A percentile compares a stretch with the other conserved stretches of the same genome.
Conservation (phyloP, 1,140 invertebrate genomes). For the Procambarus clarkii region DNA sequence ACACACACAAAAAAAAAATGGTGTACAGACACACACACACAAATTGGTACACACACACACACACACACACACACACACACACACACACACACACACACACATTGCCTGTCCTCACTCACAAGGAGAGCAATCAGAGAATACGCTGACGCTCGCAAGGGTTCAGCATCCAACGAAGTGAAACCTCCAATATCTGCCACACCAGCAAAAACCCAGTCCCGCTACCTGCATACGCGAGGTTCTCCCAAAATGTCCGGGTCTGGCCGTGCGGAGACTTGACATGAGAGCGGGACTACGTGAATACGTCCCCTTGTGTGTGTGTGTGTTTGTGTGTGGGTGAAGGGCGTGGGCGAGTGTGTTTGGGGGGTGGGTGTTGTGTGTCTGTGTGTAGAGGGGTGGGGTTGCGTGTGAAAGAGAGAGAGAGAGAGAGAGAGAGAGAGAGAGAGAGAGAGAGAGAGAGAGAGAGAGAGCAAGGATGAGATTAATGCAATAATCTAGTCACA, state of each 20-base stretch:
- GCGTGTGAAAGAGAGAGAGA: no score
- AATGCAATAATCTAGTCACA: no score
- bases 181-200: not conserved
- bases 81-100: conserved; percentile 2
- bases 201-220: not conserved
- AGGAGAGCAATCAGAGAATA: not conserved
- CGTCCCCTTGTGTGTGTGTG: no score
- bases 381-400: no score
- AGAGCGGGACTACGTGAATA: not conserved
- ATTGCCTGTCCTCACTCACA: not conserved
- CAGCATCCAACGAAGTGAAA: not conserved
- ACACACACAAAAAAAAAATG: no score
- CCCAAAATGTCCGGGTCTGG: not conserved
- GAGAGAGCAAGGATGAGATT: no score
- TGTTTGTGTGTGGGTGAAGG: no score
- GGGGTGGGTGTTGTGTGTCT: no score
- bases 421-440: no score
- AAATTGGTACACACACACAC: not conserved
- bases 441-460: no score
- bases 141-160: not conserved
- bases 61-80: not conserved
- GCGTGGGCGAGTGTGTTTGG: no score
- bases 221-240: not conserved
- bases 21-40: no score
- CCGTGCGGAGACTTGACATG: not conserved